phyloP scores from a whole-genome alignment of 2,113 vertebrate genomes.

The Engraulis encrasicolus region DNA sequence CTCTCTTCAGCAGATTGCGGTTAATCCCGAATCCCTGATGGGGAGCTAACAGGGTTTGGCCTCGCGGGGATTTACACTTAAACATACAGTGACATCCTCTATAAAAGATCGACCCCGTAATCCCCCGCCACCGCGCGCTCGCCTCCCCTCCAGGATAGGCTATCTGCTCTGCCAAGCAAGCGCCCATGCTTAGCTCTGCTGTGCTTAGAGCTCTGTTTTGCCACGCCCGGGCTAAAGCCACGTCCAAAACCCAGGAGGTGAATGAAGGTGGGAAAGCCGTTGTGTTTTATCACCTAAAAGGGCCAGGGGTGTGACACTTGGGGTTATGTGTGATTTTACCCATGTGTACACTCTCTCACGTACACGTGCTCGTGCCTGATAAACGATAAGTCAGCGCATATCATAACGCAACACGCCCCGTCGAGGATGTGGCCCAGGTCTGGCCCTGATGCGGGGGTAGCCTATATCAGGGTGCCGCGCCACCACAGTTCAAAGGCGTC shows the following conservation, averaged over 20 bases:
- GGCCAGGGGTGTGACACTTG: not conserved
- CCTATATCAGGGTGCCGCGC: too few relatives aligned
- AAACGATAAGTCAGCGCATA: too few relatives aligned
- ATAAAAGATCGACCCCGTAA: constrained; percentile 33
- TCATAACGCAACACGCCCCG: too few relatives aligned
- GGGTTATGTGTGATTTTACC: not conserved
- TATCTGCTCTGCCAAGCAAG: not conserved
- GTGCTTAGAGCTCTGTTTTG: not conserved
- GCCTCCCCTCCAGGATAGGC: not conserved
- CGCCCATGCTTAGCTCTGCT: too few relatives aligned
- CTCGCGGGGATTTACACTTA: constrained; percentile 44
- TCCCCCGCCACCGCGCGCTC: constrained; percentile 3
- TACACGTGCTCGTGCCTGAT: too few relatives aligned
- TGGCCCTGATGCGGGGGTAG: too few relatives aligned
- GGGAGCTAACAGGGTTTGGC: constrained; percentile 41
- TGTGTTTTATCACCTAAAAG: not conserved
- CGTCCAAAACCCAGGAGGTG: not conserved
- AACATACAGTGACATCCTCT: constrained; percentile 26
- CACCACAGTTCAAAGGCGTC: too few relatives aligned
- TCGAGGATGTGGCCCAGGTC: too few relatives aligned
- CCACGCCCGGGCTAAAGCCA: not conserved
- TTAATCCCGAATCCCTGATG: constrained; percentile 51
- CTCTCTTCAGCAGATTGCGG: constrained; percentile 34
- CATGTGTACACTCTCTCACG: not conserved
- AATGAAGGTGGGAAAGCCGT: not conserved